Conservation (phyloP, 2,797 vertebrate genomes). For the Gadopsis marmoratus region DNA sequence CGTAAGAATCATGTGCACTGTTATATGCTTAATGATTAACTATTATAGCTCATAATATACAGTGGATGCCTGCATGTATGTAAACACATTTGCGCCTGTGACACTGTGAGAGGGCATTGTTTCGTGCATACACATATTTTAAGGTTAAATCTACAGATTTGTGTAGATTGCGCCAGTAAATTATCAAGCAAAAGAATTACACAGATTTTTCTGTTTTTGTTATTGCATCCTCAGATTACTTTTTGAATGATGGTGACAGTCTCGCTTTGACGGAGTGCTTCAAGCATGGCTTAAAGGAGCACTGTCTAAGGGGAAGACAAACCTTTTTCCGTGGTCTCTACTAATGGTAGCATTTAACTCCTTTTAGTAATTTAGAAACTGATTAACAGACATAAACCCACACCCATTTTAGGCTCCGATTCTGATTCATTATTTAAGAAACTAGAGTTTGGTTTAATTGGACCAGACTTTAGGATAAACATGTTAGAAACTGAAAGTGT, state of each 20-base stretch:
- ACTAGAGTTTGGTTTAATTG: conserved; percentile 25
- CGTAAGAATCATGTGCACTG: background rate
- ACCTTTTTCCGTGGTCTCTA: conserved; percentile 5
- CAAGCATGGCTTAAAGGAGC: conserved; percentile 14
- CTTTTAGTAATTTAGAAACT: conserved; percentile 36
- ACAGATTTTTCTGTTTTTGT: background rate
- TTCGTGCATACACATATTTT: background rate
- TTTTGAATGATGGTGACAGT: conserved; percentile 14
- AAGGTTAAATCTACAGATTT: background rate
- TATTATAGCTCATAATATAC: background rate
- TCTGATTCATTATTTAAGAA: conserved; percentile 54
- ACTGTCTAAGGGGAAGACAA: conserved; percentile 9
- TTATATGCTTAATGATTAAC: too few species aligned
- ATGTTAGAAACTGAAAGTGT: conserved; percentile 33
- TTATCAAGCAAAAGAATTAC: conserved; percentile 1
- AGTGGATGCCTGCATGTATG: background rate
- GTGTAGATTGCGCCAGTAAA: background rate
- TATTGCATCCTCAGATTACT: background rate
- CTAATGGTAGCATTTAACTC: conserved; percentile 39
- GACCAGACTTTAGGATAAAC: conserved; percentile 37
- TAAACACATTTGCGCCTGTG: background rate
- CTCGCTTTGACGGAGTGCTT: conserved; percentile 8
- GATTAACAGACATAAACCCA: conserved; percentile 30
- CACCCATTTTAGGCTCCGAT: conserved; percentile 34
- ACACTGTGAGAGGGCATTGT: too few species aligned